Conservation (phyloP, 2,113 vertebrate genomes). For the Prionailurus viverrinus region DNA sequence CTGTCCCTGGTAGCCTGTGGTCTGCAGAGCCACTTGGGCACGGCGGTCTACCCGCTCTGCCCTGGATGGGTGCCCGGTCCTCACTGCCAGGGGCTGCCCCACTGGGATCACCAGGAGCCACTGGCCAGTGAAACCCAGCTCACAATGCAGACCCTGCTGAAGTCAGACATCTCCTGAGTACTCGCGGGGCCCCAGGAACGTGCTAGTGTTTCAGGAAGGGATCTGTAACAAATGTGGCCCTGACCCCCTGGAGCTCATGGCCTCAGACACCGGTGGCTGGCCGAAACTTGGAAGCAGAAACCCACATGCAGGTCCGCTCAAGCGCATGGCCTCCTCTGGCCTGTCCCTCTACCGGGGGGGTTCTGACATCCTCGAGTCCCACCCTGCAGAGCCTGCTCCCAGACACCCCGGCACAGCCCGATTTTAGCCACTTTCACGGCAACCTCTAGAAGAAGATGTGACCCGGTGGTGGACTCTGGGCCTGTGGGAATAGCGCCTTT, state of each 20-base stretch:
- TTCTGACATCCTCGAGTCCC: not conserved
- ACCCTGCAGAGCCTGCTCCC: no score
- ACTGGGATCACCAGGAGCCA: not conserved
- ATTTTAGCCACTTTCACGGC: not conserved
- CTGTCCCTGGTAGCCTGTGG: not conserved
- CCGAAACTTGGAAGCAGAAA: not conserved
- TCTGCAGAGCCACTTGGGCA: not conserved
- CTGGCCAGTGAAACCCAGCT: not conserved
- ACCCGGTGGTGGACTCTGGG: not conserved
- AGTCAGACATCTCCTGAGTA: not conserved
- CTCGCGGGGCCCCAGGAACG: not conserved
- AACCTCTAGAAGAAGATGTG: not conserved
- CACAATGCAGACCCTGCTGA: not conserved
- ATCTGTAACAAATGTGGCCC: not conserved
- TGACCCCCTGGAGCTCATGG: not conserved
- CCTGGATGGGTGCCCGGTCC: not conserved
- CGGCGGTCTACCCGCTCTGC: not conserved
- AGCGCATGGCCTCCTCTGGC: not conserved
- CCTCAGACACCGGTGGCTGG: not conserved
- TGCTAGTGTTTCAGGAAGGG: not conserved
- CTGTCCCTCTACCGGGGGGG: not conserved
- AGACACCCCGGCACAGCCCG: no score
- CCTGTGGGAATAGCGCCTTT: not conserved
- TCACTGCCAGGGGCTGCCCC: not conserved
- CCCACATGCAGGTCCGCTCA: not conserved